A percentile compares a stretch with the other conserved stretches of the same genome.
Conservation (phyloP, 2,113 vertebrate species). For the Australoheros scitulus region DNA sequence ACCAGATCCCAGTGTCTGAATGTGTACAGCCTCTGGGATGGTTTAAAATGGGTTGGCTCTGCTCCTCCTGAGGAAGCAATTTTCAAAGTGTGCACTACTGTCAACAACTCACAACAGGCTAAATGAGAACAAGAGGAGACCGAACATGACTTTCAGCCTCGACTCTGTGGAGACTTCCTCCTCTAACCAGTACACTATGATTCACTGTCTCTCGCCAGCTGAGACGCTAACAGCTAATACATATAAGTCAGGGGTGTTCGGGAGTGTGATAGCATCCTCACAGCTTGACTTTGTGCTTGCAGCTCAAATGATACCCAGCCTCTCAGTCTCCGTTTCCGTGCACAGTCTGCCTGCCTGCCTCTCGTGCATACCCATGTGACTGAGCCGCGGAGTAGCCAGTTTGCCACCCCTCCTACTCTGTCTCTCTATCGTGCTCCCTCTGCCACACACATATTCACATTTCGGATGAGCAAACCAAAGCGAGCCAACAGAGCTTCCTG, state of each 20-base stretch:
- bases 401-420: constrained; percentile 33
- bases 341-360: constrained; percentile 25
- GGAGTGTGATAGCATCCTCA: constrained; percentile 18
- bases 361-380: constrained; percentile 74
- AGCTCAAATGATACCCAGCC: constrained; percentile 31
- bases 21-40: background rate
- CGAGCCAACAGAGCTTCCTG: constrained; percentile 30
- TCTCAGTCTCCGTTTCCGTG: constrained; percentile 1
- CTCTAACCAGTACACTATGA: background rate
- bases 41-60: background rate
- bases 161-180: background rate
- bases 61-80: background rate
- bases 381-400: constrained; percentile 50
- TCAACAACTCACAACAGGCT: constrained; percentile 1
- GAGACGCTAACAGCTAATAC: constrained; percentile 19
- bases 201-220: constrained; percentile 3
- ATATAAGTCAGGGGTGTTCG: background rate
- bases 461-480: constrained; percentile 38
- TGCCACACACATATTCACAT: constrained; percentile 32
- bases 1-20: background rate
- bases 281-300: constrained; percentile 17
- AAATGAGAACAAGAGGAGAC: background rate
- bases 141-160: background rate
- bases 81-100: background rate
- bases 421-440: constrained; percentile 33